These are phyloP conservation scores for Rotaria magnacalcarata DNA, from an alignment of 2,888 invertebrate genomes.

Conservation along the genomic window DNA sequence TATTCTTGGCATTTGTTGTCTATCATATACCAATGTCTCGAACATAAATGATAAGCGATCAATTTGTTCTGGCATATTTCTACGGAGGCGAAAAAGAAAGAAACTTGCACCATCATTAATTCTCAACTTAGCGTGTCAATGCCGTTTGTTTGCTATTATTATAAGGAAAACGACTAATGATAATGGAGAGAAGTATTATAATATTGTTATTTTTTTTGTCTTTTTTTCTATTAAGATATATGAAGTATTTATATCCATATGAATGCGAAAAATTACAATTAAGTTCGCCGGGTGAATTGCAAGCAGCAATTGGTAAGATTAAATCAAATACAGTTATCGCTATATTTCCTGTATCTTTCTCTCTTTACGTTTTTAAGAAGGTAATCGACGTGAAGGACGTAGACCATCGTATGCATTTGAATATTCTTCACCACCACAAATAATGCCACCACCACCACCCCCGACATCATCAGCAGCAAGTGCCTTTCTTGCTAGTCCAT, in stretches of 20 bases:
- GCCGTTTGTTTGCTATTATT: background rate
- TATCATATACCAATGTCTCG: slow-evolving; percentile 8
- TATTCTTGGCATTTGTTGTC: background rate
- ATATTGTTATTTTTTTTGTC: too few relatives aligned
- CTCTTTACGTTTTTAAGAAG: slow-evolving; percentile 64
- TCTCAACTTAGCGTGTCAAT: slow-evolving; percentile 29
- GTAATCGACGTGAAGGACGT: slow-evolving; percentile 89
- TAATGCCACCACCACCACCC: slow-evolving; percentile 28
- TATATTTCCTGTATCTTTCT: background rate
- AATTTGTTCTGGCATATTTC: slow-evolving; percentile 25
- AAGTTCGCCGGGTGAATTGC: slow-evolving; percentile 83
- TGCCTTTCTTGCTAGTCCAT: slow-evolving; percentile 2
- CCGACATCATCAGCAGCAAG: background rate
- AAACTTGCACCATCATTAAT: slow-evolving; percentile 16
- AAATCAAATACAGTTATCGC: background rate
- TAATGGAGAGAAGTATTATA: background rate
- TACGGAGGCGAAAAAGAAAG: background rate
- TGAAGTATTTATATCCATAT: slow-evolving; percentile 97
- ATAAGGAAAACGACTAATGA: slow-evolving; percentile 4
- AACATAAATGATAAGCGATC: slow-evolving; percentile 21
- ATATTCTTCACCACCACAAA: slow-evolving; percentile 32
- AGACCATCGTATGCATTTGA: slow-evolving; percentile 75
- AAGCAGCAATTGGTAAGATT: slow-evolving; percentile 74
- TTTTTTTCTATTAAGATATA: slow-evolving; percentile 62
- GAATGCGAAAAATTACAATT: slow-evolving; percentile 91